Evolutionary conservation across 1,140 invertebrate species (phyloP), one percentile per base, ranked within the genome.

Genomic region (Oryctes rhinoceros): DNA sequence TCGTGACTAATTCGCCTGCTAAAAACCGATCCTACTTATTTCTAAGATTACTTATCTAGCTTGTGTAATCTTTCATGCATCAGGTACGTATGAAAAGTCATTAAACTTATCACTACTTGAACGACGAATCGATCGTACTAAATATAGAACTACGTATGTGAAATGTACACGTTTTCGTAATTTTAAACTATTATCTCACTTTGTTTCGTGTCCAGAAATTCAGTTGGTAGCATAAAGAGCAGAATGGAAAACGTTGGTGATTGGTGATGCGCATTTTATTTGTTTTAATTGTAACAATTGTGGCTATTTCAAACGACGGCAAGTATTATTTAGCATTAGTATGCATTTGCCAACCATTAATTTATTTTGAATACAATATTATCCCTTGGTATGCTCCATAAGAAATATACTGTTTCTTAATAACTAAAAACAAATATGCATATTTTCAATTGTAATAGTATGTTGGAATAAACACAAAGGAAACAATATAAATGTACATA

Each of bases 1-100:
- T 39, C 7, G 9, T 53, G 4, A 53, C 1, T 53, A 53, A 53
- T 13, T 13, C n/a, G 4, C 7, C 13, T 53, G 6, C 13, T 7
- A 59, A 59, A n/a, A 59, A 15, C 0, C 10, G 15, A 18, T 59
- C 4, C 15, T 59, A 18, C 53, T 59, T 18, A 59, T 18, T 59
- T 59, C 15, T 59, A 59, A 15, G 53, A 59, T 59, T 59, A 59
- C 53, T 59, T 59, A 59, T 59, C 53, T 59, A 59, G 5, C 15
- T 59, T 59, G 13, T 6, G 53, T 59, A 59, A 59, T n/a, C 53
- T 59, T 15, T 18, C 18, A 59, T 15, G 18, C 53, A 18, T 59
- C 13, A 59, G 2, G 53, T 18, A 18, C 18, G 3, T 15, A 59
- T 3, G 18, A 4, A 59, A 59, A 59, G 3, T 59, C 15, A 59